Evolutionary conservation across 53 echinoderm and acorn worm genomes (phyloP).

Genomic region (Echinarachnius parma): DNA sequence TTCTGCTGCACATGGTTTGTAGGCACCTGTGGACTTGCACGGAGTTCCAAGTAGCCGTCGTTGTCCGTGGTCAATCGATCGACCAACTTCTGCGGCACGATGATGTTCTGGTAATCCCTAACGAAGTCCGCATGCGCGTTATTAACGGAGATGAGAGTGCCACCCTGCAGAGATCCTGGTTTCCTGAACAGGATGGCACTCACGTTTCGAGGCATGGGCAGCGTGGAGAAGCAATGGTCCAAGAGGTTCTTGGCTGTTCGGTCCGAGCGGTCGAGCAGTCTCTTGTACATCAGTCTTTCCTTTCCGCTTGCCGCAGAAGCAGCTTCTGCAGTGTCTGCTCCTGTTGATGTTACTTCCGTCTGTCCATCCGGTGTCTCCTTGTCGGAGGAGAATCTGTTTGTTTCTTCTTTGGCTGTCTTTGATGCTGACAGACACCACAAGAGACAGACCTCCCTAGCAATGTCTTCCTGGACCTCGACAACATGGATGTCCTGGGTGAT

Average conservation of each 20-base stretch:
- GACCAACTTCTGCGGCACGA: neutral
- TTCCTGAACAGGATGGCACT: neutral
- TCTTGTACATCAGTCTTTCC: neutral
- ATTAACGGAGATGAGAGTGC: too few species aligned
- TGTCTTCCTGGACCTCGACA: neutral
- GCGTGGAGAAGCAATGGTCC: neutral
- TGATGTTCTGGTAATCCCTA: neutral
- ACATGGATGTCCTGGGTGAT: neutral
- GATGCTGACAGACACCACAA: conserved; percentile 1
- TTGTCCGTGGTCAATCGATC: neutral
- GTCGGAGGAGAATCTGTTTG: too few species aligned
- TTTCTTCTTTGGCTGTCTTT: too few species aligned
- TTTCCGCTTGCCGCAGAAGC: too few species aligned
- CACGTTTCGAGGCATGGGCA: neutral
- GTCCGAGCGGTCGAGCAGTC: neutral
- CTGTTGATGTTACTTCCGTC: neutral
- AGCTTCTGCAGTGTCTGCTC: too few species aligned
- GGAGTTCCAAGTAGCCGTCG: neutral
- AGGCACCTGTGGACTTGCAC: too few species aligned
- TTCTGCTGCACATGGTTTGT: too few species aligned
- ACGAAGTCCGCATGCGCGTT: too few species aligned
- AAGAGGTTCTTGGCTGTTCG: neutral
- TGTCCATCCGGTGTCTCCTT: neutral
- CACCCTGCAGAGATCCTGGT: too few species aligned
- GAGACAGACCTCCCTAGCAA: conserved; percentile 2